phyloP scores from a whole-genome alignment of 2,888 invertebrate species.

The Dasypolia templi region DNA sequence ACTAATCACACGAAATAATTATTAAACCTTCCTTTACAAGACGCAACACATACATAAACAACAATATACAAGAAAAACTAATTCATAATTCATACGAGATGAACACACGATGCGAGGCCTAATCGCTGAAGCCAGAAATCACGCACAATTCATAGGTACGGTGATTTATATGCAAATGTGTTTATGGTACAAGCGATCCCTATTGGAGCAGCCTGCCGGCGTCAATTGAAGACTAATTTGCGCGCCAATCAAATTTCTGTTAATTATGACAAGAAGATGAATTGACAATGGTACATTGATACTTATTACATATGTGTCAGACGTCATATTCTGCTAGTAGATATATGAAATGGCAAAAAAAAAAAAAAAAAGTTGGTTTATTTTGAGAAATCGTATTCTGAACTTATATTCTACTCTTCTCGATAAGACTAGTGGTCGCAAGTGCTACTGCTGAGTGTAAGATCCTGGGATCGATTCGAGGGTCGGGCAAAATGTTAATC shows the following conservation, averaged over 20 bases:
- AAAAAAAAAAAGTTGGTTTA: too few relatives aligned
- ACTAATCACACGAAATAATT: slow-evolving; percentile 34
- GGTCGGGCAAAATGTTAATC: too few relatives aligned
- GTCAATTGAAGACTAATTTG: slow-evolving; percentile 86
- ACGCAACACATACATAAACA: slow-evolving; percentile 16
- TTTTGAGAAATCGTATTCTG: background rate
- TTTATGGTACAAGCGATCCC: slow-evolving; percentile 80
- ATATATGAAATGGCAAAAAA: background rate
- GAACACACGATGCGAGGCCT: slow-evolving; percentile 63
- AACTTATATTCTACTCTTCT: background rate
- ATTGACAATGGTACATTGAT: slow-evolving; percentile 9
- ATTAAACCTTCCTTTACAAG: slow-evolving; percentile 21
- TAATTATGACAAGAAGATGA: slow-evolving; percentile 74
- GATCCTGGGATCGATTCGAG: too few relatives aligned
- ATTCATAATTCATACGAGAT: slow-evolving; percentile 63
- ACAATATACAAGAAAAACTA: slow-evolving; percentile 50
- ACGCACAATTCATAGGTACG: slow-evolving; percentile 75
- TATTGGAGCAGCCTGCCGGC: slow-evolving; percentile 78
- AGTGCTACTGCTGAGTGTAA: too few relatives aligned
- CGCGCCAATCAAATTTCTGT: slow-evolving; percentile 84
- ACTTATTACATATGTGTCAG: background rate
- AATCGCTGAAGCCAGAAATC: slow-evolving; percentile 72
- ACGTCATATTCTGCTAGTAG: background rate
- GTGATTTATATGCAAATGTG: slow-evolving; percentile 85
- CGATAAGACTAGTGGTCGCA: background rate